Percentiles rank a stretch among this genome's conserved stretches.
These are phyloP conservation scores for Drosophila orosa DNA, from an alignment of 1,140 invertebrate species.

Conservation along the genomic window DNA sequence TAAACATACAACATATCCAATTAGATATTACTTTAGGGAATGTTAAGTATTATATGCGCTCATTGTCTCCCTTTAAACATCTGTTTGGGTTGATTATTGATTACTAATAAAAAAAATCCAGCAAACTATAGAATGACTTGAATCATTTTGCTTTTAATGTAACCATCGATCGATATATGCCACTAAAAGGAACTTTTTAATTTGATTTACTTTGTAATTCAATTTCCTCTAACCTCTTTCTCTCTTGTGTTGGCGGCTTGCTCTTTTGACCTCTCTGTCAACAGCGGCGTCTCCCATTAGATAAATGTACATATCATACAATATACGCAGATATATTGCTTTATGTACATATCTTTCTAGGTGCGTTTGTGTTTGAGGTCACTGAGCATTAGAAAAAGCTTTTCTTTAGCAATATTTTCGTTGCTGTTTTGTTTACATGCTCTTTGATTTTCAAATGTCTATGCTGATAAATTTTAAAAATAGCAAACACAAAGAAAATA, in stretches of 20 bases:
- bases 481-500: background rate
- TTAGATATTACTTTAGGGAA: too few relatives aligned
- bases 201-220: conserved; percentile 52
- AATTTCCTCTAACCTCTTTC: conserved; percentile 32
- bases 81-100: background rate
- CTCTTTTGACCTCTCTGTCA: conserved; percentile 61
- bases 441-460: conserved; percentile 31
- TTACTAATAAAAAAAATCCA: conserved; percentile 1
- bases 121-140: conserved; percentile 14
- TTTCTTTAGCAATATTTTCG: conserved; percentile 25
- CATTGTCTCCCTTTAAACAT: background rate
- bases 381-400: conserved; percentile 32
- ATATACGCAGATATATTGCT: conserved; percentile 7
- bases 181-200: conserved; percentile 13
- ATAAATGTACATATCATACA: conserved; percentile 14
- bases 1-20: too few relatives aligned
- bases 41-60: too few relatives aligned
- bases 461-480: conserved; percentile 12
- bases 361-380: conserved; percentile 52
- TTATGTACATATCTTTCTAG: conserved; percentile 5
- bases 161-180: conserved; percentile 15
- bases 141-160: conserved; percentile 16
- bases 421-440: conserved; percentile 43
- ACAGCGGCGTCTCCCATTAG: conserved; percentile 62
- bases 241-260: conserved; percentile 14